Percentiles rank a stretch among this genome's conserved stretches.
Evolutionary conservation across 2,888 invertebrate species (phyloP).

Genomic region (Eucera pruinosa): DNA sequence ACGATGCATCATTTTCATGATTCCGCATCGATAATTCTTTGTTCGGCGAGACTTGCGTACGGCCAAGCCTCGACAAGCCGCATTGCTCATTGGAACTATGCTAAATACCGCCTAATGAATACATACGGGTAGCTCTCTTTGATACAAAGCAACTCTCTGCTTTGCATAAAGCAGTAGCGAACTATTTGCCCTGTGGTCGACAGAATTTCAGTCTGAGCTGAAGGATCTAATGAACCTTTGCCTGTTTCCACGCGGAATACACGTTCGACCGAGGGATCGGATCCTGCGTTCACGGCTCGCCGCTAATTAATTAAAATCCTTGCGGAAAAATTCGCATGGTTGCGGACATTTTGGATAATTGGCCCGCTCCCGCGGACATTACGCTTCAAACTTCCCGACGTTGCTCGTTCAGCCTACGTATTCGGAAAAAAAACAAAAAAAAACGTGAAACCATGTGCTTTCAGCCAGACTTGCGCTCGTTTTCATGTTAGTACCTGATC

Average conservation of each 20-base stretch:
- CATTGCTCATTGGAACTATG: conserved; percentile 62
- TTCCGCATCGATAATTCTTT: conserved; percentile 51
- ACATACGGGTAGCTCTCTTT: conserved; percentile 79
- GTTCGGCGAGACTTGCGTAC: not conserved
- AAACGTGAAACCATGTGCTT: not conserved
- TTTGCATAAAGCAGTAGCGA: conserved; percentile 69
- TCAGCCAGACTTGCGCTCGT: not conserved
- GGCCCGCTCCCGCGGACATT: conserved; percentile 39
- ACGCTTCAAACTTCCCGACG: conserved; percentile 45
- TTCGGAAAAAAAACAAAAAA: not conserved
- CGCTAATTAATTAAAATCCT: conserved; percentile 71
- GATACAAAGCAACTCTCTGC: conserved; percentile 76
- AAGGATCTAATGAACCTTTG: conserved; percentile 75
- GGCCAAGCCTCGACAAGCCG: not conserved
- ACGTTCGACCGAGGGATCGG: conserved; percentile 45
- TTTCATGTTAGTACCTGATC: not conserved
- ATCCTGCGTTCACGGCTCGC: conserved; percentile 13
- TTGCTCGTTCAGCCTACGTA: not conserved
- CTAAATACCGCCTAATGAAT: conserved; percentile 80
- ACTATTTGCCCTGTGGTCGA: conserved; percentile 77
- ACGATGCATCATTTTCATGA: conserved; percentile 16
- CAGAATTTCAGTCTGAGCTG: conserved; percentile 74
- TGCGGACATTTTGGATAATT: conserved; percentile 56
- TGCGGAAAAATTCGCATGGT: conserved; percentile 46
- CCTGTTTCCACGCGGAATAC: conserved; percentile 36